phyloP scores from a whole-genome alignment of 2,888 invertebrate species.

The Polietes domitor region DNA sequence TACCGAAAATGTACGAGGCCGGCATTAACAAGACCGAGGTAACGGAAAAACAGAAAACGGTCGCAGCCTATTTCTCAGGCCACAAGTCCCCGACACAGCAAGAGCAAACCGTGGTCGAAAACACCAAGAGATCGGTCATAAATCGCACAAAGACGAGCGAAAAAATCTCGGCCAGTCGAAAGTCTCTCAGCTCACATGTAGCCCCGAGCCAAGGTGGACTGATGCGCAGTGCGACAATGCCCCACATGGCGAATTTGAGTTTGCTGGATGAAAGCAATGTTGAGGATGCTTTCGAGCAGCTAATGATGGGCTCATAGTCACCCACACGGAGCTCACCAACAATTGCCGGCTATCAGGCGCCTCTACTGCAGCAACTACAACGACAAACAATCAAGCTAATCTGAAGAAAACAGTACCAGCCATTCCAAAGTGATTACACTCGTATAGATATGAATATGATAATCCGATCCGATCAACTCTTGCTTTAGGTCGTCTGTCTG shows the following conservation, averaged over 20 bases:
- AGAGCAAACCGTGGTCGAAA: constrained; percentile 64
- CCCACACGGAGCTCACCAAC: neutral
- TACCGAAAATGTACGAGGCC: constrained; percentile 91
- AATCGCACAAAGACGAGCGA: constrained; percentile 82
- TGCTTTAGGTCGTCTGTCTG: constrained; percentile 1
- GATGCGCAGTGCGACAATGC: constrained; percentile 89
- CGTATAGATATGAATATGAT: neutral
- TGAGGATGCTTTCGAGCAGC: constrained; percentile 93
- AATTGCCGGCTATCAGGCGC: constrained; percentile 52
- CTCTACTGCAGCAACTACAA: neutral
- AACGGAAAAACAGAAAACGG: constrained; percentile 86
- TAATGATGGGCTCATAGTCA: constrained; percentile 84
- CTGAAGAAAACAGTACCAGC: constrained; percentile 49
- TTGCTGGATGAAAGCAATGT: constrained; percentile 90
- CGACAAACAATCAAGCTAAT: constrained; percentile 15
- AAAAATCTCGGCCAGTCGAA: constrained; percentile 81
- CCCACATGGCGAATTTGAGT: constrained; percentile 85
- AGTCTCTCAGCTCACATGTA: constrained; percentile 74
- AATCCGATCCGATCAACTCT: neutral
- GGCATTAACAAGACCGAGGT: constrained; percentile 86
- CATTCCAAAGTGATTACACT: constrained; percentile 56
- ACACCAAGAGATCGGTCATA: constrained; percentile 76
- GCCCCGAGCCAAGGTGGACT: constrained; percentile 81
- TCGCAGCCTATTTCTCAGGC: constrained; percentile 87
- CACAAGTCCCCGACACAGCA: constrained; percentile 79